Evolutionary conservation across 2,797 vertebrate species (phyloP), one percentile per base, ranked within the genome.

Genomic region (Chrosomus eos): DNA sequence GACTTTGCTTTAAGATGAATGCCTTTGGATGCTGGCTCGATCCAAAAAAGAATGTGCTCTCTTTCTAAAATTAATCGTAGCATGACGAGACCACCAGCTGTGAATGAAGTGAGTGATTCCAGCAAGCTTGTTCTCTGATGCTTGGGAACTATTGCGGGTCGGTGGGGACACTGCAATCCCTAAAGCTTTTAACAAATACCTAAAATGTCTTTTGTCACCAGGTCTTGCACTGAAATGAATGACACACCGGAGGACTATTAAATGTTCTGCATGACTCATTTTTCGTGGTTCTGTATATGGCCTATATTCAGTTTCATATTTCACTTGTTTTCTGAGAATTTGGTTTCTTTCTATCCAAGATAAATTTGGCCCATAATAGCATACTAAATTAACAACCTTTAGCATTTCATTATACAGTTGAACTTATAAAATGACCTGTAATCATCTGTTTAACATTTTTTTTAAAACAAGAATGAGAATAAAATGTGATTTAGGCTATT

Each of bases 111-210:
- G 83, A 26, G 23, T 62, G 36, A 62, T 43, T 62, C 8, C 55
- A 78, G 36, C 55, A 19, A 58, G 55, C 70, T 51, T 45, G 26
- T 36, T 62, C 70, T 64, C 6, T 31, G 26, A 73, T 73, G 19
- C 55, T 64, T 51, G 40, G 21, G 21, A 81, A 73, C 71, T 19
- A 64, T n/a, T 73, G 80, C 28, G 1, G 45, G 28, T 64, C 28
- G 38, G 26, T 45, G 58, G 38, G 43, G 81, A 75, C 23, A 66
- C 40, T 73, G 40, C 28, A 73, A 18, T 73, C 55, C 70, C 81
- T 64, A 19, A 66, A 82, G 71, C 81, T 82, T 82, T 74, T 75
- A 51, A 74, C 81, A 48, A 74, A 82, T 66, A 82, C 74, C 71
- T 66, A 43, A 66, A 51, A 75, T 82, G 31, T 51, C 58, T 82